These are phyloP conservation scores for Amazona ochrocephala DNA, from an alignment of 2,797 vertebrate genomes.

Conservation along the genomic window DNA sequence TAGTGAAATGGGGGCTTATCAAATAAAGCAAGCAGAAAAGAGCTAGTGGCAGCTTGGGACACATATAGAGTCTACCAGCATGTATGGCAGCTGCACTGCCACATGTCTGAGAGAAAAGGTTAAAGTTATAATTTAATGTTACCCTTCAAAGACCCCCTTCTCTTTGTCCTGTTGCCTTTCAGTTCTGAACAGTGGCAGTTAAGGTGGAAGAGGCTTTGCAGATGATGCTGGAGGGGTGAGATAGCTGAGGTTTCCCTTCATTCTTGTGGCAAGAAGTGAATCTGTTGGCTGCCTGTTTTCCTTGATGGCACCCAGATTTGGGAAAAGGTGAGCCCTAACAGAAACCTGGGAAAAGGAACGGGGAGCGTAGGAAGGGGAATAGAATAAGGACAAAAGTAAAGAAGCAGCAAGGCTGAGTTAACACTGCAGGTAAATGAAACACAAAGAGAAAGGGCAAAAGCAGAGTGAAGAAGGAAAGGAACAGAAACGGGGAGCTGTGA, in stretches of 20 bases:
- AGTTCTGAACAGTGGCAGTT: background rate
- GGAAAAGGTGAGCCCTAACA: background rate
- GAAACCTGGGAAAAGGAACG: background rate
- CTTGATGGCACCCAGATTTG: background rate
- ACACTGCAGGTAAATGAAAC: background rate
- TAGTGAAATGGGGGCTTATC: background rate
- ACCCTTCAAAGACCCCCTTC: background rate
- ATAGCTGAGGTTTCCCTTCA: background rate
- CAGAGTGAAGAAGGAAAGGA: background rate
- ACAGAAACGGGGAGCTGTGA: background rate
- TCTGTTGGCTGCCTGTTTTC: background rate
- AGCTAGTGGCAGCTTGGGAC: background rate
- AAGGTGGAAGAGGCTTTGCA: background rate
- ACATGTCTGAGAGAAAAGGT: background rate
- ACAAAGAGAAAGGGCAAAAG: background rate
- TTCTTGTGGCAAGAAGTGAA: background rate
- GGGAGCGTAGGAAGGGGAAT: background rate
- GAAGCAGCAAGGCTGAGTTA: background rate
- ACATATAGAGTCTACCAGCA: background rate
- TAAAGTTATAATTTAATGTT: background rate
- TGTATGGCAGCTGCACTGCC: background rate
- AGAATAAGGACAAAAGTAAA: background rate
- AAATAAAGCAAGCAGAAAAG: background rate
- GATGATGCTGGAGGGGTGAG: background rate
- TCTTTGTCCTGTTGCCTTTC: background rate